Evolutionary conservation across 2,113 vertebrate genomes (phyloP).

Genomic region (Cyprinodon brontotheroides): DNA sequence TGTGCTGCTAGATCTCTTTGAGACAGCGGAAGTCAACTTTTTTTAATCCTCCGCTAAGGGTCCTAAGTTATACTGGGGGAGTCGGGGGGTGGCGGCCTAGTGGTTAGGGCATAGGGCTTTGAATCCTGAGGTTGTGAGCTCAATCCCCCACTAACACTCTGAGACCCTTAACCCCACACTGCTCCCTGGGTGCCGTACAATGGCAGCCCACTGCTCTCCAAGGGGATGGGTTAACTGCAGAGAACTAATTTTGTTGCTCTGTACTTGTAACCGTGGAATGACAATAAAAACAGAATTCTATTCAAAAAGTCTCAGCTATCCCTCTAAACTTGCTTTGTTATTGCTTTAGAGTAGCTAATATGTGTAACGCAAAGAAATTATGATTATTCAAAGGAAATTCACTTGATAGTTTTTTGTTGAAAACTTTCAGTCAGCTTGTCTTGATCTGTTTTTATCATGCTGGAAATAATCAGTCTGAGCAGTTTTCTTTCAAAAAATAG

Average conservation of each 20-base stretch:
- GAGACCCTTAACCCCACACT: too few relatives aligned
- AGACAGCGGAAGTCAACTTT: neutral
- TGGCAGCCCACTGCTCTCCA: too few relatives aligned
- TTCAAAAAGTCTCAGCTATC: neutral
- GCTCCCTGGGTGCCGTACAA: too few relatives aligned
- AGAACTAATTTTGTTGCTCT: too few relatives aligned
- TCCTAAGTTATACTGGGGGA: too few relatives aligned
- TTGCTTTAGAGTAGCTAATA: constrained; percentile 45
- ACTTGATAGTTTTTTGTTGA: constrained; percentile 37
- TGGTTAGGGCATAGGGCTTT: too few relatives aligned
- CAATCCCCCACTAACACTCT: too few relatives aligned
- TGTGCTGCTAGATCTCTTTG: neutral
- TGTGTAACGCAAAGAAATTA: constrained; percentile 36
- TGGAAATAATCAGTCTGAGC: constrained; percentile 51
- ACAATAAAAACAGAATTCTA: neutral
- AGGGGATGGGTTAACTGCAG: too few relatives aligned
- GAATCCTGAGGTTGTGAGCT: too few relatives aligned
- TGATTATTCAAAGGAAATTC: constrained; percentile 46
- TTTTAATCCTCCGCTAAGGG: neutral
- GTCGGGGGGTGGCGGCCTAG: too few relatives aligned
- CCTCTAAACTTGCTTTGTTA: constrained; percentile 2
- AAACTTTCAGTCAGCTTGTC: constrained; percentile 39
- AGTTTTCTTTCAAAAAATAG: constrained; percentile 39
- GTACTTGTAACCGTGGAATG: too few relatives aligned
- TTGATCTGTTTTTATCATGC: constrained; percentile 47